Evolutionary conservation across 1,140 invertebrate species (phyloP).

Genomic region (Monochamus saltuarius): DNA sequence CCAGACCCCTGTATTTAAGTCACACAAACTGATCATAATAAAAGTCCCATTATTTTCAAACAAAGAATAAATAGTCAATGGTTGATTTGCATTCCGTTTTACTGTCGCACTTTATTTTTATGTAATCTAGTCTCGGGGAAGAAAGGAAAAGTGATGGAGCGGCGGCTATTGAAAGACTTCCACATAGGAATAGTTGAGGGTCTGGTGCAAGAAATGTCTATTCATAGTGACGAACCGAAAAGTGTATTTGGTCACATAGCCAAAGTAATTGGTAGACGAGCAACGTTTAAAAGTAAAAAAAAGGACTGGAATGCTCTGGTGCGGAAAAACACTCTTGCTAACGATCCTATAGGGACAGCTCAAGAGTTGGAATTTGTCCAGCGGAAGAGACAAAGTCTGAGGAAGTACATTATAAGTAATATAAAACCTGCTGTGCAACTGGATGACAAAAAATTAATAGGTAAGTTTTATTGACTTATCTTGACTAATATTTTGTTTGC

Average conservation of each 20-base stretch:
- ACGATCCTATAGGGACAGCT: slow-evolving; percentile 77
- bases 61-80: no score
- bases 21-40: no score
- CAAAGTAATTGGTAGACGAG: slow-evolving; percentile 70
- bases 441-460: slow-evolving; percentile 68
- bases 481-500: slow-evolving; percentile 16
- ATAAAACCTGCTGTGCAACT: slow-evolving; percentile 60
- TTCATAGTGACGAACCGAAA: slow-evolving; percentile 59
- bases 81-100: no score
- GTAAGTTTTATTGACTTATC: no score
- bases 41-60: no score
- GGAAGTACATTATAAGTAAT: slow-evolving; percentile 46
- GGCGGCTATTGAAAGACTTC: slow-evolving; percentile 82
- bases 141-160: slow-evolving; percentile 78
- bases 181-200: slow-evolving; percentile 69
- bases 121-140: slow-evolving; percentile 64
- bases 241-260: slow-evolving; percentile 80
- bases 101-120: no score
- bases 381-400: slow-evolving; percentile 65
- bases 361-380: slow-evolving; percentile 62
- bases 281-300: slow-evolving; percentile 62
- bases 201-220: slow-evolving; percentile 57
- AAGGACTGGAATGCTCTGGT: slow-evolving; percentile 86
- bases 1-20: no score
- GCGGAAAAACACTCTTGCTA: slow-evolving; percentile 63